Conservation (phyloP, 2,113 vertebrate genomes). For the Genyomyrus donnyi region DNA sequence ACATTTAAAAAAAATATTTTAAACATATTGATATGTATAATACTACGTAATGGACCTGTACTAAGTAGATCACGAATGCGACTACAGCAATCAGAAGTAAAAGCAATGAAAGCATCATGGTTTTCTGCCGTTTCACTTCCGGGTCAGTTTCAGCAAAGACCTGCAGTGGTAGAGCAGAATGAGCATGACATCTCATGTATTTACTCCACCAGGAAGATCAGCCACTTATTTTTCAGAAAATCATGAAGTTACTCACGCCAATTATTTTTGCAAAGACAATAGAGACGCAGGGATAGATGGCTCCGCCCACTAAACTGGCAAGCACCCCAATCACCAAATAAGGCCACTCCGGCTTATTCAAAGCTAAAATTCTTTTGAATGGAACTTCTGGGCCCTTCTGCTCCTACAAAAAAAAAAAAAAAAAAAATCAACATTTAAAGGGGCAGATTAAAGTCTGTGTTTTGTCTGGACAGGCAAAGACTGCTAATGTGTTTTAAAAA, state of each 20-base stretch:
- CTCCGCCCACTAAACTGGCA: not conserved
- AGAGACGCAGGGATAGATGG: not conserved
- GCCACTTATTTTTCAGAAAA: not conserved
- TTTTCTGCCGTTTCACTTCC: constrained; percentile 9
- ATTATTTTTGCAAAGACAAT: not conserved
- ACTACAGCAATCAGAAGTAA: constrained; percentile 2
- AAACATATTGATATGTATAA: too few species aligned
- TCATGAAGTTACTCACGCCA: not conserved
- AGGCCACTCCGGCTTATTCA: too few species aligned
- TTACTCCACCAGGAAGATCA: not conserved
- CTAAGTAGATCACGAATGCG: not conserved
- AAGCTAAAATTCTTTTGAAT: too few species aligned
- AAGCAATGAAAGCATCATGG: not conserved
- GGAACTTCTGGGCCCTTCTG: too few species aligned
- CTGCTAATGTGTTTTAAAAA: not conserved
- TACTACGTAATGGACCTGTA: not conserved
- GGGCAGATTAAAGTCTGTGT: not conserved
- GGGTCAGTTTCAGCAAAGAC: constrained; percentile 8
- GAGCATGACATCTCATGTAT: not conserved
- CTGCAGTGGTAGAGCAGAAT: not conserved
- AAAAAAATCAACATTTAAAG: too few species aligned
- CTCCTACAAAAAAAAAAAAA: too few species aligned
- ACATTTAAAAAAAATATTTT: not conserved
- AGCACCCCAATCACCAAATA: too few species aligned
- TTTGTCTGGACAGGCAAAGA: not conserved